Evolutionary conservation across 1,140 invertebrate genomes (phyloP), one percentile per base, ranked within the genome.

Genomic region (Drosophila pseudoobscura): DNA sequence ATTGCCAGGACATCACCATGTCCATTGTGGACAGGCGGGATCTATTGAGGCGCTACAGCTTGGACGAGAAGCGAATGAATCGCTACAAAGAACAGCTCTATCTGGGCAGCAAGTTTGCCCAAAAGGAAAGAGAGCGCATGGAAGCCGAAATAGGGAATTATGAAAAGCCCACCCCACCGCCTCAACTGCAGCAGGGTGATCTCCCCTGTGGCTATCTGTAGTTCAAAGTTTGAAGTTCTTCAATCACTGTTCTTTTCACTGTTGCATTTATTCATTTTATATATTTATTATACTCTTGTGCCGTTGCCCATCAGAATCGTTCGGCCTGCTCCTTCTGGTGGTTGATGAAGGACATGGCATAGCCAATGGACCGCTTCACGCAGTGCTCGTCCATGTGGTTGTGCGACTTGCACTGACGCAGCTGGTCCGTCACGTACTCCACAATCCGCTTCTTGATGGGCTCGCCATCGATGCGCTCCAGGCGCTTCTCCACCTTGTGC

Each of bases 11-110:
- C 17, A 71, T 90, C 11, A 83, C 70, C 17, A 84, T 75, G 46
- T 66, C 90, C 2, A 76, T 91, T 17, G 72, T 87, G n/a, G 84
- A 87, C 6, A 79, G 82, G 4, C 75, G 88, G 0, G 90, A 91
- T 46, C 62, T 91, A 29, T n/a, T 89, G 6, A 58, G 84, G 11
- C 74, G 89, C 0, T 78, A 78, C 47, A 72, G 50, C 4, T 56
- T 91, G 61, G 75, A 87, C 17, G 66, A 70, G 17, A 60, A 58
- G 15, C 69, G 89, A 0, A 72, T 45, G 45, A 73, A 78, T 45
- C 76, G 80, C 2, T 78, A 70, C 24, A 91, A 91, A 52, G 80
- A 85, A 24, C 54, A 73, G 9, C 57, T 90, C 13, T 90, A 61
- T 43, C 35, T 31, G 26, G 45, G 59, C 15, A 89, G 65, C 45